Evolutionary conservation across 2,113 vertebrate species (phyloP).

Genomic region (Porphyrio hochstetteri): DNA sequence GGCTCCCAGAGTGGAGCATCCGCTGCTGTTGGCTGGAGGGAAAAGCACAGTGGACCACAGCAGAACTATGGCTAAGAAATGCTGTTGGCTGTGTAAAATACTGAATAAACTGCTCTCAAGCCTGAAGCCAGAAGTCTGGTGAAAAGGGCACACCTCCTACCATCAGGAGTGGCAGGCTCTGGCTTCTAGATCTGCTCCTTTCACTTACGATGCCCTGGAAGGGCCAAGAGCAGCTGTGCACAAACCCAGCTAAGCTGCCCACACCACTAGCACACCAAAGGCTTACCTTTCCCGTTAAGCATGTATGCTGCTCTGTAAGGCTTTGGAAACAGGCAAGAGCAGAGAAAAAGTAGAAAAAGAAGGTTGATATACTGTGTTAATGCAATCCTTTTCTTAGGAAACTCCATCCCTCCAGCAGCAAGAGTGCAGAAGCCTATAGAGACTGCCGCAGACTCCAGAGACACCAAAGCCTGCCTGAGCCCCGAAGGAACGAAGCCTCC

Average conservation of each 20-base stretch:
- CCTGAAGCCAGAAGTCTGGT: not conserved
- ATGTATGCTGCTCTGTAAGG: no score
- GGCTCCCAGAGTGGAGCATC: not conserved
- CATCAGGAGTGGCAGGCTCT: not conserved
- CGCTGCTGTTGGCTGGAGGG: accelerated
- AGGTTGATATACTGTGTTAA: not conserved
- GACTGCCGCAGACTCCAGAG: not conserved
- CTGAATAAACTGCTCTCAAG: not conserved
- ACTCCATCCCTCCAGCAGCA: accelerated
- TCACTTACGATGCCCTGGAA: not conserved
- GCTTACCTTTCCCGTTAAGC: not conserved
- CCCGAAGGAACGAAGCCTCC: not conserved
- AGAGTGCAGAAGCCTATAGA: not conserved
- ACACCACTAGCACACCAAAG: not conserved
- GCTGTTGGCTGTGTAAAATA: accelerated
- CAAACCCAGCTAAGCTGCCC: not conserved
- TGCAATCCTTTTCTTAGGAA: not conserved
- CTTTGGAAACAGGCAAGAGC: not conserved
- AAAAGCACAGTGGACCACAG: not conserved
- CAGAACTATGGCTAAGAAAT: not conserved
- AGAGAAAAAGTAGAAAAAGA: not conserved
- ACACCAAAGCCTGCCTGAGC: not conserved
- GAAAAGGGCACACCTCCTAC: not conserved
- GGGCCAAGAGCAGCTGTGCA: not conserved
- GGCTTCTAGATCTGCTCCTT: not conserved